These are phyloP conservation scores for Volucella zonaria DNA, from an alignment of 2,888 invertebrate species.

Conservation along the genomic window DNA sequence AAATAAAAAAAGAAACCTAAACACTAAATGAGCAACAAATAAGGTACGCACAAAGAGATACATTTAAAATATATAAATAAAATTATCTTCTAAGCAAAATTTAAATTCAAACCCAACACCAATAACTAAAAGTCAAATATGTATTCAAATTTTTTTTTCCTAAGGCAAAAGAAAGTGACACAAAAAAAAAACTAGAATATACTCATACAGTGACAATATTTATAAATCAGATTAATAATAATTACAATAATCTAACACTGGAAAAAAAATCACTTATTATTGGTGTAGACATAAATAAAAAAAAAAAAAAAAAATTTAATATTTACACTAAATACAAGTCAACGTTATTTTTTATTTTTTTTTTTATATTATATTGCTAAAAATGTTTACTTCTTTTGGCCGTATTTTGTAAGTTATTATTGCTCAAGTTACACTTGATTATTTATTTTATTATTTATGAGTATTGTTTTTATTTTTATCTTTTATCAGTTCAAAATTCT, in stretches of 20 bases:
- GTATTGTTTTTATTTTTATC: slow-evolving; percentile 46
- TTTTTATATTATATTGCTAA: slow-evolving; percentile 39
- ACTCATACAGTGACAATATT: slow-evolving; percentile 75
- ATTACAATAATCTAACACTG: slow-evolving; percentile 62
- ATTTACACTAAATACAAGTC: slow-evolving; percentile 76
- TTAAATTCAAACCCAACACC: slow-evolving; percentile 60
- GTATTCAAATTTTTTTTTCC: slow-evolving; percentile 6
- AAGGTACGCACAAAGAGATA: slow-evolving; percentile 17
- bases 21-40: slow-evolving; percentile 2
- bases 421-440: slow-evolving; percentile 14
- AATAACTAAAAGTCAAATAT: slow-evolving; percentile 21
- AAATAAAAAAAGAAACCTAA: slow-evolving; percentile 7
- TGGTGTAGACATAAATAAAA: slow-evolving; percentile 45
- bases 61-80: slow-evolving; percentile 25
- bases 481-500: slow-evolving; percentile 28
- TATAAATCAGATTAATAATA: slow-evolving; percentile 48
- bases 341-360: slow-evolving; percentile 45
- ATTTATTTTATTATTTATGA: slow-evolving; percentile 47
- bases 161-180: slow-evolving; percentile 57
- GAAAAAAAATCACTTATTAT: slow-evolving; percentile 79
- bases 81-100: slow-evolving; percentile 24
- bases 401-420: slow-evolving; percentile 26
- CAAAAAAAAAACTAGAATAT: slow-evolving; percentile 79
- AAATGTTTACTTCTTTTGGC: slow-evolving; percentile 23
- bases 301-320: slow-evolving; percentile 41